A percentile compares a stretch with the other conserved stretches of the same genome.
Conservation (phyloP, 1,140 invertebrate species). For the Pristionchus pacificus region DNA sequence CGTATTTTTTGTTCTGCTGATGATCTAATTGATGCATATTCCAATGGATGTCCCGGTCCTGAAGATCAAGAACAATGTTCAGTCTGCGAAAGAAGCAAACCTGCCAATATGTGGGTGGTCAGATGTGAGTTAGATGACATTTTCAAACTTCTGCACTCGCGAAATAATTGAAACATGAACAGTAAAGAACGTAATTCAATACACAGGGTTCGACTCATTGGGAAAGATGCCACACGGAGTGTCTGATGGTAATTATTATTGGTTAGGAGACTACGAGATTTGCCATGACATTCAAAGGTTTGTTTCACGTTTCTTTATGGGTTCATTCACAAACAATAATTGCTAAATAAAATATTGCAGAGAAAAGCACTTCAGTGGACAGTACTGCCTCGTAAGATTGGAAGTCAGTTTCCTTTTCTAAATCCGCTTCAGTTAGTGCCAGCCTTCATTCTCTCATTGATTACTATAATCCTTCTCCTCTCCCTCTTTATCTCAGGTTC, state of each 20-base stretch:
- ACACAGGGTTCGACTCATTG: conserved; percentile 51
- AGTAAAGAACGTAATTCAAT: background rate
- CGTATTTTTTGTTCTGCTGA: conserved; percentile 45
- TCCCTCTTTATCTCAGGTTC: conserved; percentile 5
- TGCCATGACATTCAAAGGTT: conserved; percentile 39
- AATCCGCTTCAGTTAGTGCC: no score
- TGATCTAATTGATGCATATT: conserved; percentile 22
- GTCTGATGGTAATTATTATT: conserved; percentile 56
- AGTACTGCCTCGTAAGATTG: conserved; percentile 52
- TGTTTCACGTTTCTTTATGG: conserved; percentile 17
- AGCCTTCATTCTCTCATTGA: no score
- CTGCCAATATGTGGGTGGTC: conserved; percentile 47
- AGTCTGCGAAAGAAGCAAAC: conserved; percentile 36
- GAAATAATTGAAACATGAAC: background rate
- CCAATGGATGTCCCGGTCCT: conserved; percentile 36
- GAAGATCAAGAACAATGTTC: conserved; percentile 38
- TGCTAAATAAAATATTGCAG: no score
- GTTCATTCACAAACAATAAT: no score
- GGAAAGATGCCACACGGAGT: conserved; percentile 56
- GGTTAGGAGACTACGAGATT: conserved; percentile 55
- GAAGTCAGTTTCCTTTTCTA: conserved; percentile 38
- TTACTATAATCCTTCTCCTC: background rate
- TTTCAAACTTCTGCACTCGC: background rate
- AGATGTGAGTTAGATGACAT: conserved; percentile 36
- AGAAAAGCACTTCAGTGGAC: conserved; percentile 44